Conservation (phyloP, 2,113 vertebrate species). For the Australoheros scitulus region DNA sequence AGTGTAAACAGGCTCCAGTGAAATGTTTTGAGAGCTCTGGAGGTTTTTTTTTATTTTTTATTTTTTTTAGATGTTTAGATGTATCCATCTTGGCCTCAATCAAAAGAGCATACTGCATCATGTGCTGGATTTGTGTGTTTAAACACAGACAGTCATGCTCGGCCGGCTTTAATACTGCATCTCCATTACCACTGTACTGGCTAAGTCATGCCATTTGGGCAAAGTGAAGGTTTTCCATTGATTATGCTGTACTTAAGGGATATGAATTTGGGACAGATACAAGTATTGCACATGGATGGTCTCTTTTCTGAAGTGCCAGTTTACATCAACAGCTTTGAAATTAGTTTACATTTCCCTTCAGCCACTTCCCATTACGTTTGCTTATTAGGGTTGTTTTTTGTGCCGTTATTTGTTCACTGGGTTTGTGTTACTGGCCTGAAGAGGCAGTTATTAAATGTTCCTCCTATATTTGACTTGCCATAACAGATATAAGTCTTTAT, state of each 20-base stretch:
- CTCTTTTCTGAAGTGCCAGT: neutral
- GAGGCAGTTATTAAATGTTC: neutral
- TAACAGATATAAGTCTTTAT: neutral
- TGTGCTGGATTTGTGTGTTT: neutral
- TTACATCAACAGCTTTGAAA: neutral
- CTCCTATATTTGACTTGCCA: neutral
- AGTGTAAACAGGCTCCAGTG: conserved; percentile 9
- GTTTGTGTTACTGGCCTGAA: neutral
- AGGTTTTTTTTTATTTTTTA: neutral
- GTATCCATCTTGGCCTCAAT: neutral
- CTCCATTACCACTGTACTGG: neutral
- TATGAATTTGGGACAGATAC: conserved; percentile 7
- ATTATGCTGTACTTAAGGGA: conserved; percentile 2
- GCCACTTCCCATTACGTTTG: conserved; percentile 17
- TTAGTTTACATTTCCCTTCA: neutral
- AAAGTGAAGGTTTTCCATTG: conserved; percentile 6
- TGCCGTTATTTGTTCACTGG: neutral
- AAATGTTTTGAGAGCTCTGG: neutral
- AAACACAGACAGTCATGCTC: neutral
- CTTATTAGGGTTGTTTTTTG: neutral
- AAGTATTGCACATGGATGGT: neutral
- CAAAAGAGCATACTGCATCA: neutral
- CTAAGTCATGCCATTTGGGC: conserved; percentile 15
- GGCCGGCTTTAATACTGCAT: neutral
- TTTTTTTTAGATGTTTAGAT: neutral